Evolutionary conservation across 2,113 vertebrate species (phyloP).

Genomic region (Chloroceryle aenea): DNA sequence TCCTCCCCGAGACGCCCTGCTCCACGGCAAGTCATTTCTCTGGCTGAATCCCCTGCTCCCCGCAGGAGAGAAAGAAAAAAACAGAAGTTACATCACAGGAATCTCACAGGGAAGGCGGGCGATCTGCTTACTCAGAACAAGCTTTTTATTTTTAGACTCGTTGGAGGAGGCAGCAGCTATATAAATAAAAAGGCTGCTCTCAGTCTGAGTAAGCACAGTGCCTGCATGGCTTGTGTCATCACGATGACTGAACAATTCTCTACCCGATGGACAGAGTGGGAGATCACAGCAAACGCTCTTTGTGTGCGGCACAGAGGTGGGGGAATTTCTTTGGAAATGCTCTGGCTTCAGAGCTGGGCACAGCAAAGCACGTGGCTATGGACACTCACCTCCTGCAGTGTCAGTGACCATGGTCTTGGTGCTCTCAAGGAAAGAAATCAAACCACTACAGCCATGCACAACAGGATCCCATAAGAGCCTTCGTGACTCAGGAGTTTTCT

Average conservation of each 20-base stretch:
- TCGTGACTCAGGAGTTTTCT: neutral
- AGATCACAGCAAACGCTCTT: neutral
- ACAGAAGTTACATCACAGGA: neutral
- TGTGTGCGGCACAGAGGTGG: accelerated
- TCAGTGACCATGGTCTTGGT: neutral
- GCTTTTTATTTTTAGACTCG: constrained; percentile 35
- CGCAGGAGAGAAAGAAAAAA: neutral
- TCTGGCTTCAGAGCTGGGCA: neutral
- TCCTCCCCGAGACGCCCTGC: neutral
- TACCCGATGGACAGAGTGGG: neutral
- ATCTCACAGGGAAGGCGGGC: neutral
- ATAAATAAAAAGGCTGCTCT: constrained; percentile 1
- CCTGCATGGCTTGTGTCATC: neutral
- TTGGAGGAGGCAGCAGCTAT: constrained; percentile 3
- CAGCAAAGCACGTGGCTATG: accelerated
- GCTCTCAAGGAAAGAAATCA: neutral
- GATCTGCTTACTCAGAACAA: constrained; percentile 41
- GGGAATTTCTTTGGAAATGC: neutral
- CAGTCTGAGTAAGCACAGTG: neutral
- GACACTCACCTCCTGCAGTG: neutral
- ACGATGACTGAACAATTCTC: neutral
- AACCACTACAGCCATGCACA: neutral
- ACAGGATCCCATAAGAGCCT: neutral
- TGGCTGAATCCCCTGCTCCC: neutral
- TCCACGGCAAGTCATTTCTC: neutral